Percentiles rank a stretch among this genome's conserved stretches.
Evolutionary conservation across 2,113 vertebrate genomes (phyloP).

Genomic region (Psephotus haematonotus): DNA sequence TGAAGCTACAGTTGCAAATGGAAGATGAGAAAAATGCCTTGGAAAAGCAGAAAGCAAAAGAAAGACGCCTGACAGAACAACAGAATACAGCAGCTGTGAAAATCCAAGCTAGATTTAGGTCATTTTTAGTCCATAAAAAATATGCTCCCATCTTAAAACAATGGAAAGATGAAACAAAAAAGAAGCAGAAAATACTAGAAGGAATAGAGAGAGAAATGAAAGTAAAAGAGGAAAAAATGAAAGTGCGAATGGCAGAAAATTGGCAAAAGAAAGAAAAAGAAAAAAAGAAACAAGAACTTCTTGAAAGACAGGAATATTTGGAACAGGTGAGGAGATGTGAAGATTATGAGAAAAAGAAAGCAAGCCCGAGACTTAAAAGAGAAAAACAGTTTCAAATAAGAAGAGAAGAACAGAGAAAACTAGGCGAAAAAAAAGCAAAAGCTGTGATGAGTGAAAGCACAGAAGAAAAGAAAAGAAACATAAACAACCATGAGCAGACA

Average conservation of each 20-base stretch:
- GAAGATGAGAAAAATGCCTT: slow-evolving; percentile 77
- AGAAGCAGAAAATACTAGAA: slow-evolving; percentile 47
- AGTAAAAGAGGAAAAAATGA: slow-evolving; percentile 67
- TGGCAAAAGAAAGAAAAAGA: slow-evolving; percentile 44
- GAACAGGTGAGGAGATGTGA: slow-evolving; percentile 37
- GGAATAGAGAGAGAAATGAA: slow-evolving; percentile 54
- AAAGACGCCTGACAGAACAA: slow-evolving; percentile 55
- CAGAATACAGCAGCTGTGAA: slow-evolving; percentile 72
- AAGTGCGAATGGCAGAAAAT: slow-evolving; percentile 49
- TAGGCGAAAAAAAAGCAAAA: not conserved
- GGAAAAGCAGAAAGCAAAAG: slow-evolving; percentile 76
- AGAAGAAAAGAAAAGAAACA: not conserved
- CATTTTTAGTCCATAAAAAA: slow-evolving; percentile 64
- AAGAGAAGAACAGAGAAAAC: slow-evolving; percentile 22
- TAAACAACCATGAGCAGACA: not conserved
- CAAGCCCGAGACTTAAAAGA: slow-evolving; percentile 52
- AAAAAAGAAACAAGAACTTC: slow-evolving; percentile 37
- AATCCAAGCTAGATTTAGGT: slow-evolving; percentile 80
- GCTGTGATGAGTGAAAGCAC: not conserved
- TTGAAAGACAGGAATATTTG: slow-evolving; percentile 43
- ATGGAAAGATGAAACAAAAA: slow-evolving; percentile 63
- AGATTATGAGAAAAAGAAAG: slow-evolving; percentile 76
- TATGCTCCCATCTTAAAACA: slow-evolving; percentile 69
- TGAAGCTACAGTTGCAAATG: slow-evolving; percentile 77
- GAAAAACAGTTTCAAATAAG: slow-evolving; percentile 24